Percentiles rank a stretch among this genome's conserved stretches.
Conservation (phyloP, 1,140 invertebrate species). For the Ericerus pela region DNA sequence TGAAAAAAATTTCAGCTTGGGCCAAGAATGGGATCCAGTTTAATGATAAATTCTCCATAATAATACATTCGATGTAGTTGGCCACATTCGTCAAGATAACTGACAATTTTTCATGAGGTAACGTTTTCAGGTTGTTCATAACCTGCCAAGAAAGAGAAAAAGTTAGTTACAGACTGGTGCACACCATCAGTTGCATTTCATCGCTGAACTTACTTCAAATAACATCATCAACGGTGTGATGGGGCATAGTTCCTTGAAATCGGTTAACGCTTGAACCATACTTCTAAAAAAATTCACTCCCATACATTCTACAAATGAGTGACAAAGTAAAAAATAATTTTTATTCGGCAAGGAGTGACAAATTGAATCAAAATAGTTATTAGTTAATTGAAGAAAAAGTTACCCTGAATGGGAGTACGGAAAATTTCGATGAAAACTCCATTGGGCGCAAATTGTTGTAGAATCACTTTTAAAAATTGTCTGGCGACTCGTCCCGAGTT, state of each 20-base stretch:
- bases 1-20: constrained; percentile 72
- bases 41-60: constrained; percentile 54
- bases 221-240: constrained; percentile 82
- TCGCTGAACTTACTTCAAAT: constrained; percentile 52
- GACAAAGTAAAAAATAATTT: constrained; percentile 4
- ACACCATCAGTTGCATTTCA: neutral
- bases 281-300: constrained; percentile 78
- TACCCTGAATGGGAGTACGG: constrained; percentile 69
- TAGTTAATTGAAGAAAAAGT: neutral
- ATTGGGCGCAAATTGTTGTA: constrained; percentile 91
- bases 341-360: neutral
- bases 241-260: constrained; percentile 92
- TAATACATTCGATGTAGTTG: constrained; percentile 81
- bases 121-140: constrained; percentile 72
- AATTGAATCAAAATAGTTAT: constrained; percentile 14
- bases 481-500: constrained; percentile 83
- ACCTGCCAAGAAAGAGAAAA: constrained; percentile 35
- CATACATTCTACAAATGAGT: constrained; percentile 39
- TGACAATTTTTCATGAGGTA: constrained; percentile 58
- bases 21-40: constrained; percentile 66
- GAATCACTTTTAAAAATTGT: constrained; percentile 88
- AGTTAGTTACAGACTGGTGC: constrained; percentile 11
- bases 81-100: constrained; percentile 76
- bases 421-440: constrained; percentile 94
- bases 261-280: constrained; percentile 78